phyloP scores from a whole-genome alignment of 35 echinoderm and acorn worm species.

The Apostichopus japonicus region DNA sequence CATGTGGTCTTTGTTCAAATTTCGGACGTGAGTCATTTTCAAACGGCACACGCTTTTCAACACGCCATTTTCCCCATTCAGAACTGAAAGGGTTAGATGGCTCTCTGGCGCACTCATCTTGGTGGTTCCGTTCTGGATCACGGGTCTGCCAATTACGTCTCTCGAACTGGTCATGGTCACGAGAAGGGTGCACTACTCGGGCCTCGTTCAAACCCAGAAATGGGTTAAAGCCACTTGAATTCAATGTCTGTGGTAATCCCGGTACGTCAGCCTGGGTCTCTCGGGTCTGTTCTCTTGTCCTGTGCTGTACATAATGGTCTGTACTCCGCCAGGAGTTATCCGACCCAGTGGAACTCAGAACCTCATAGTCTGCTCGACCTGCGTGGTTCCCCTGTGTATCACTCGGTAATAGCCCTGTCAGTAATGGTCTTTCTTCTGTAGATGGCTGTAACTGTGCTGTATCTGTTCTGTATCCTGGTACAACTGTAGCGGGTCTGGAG shows the following conservation, averaged over 20 bases:
- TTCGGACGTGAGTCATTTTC: no score
- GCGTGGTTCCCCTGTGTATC: background rate
- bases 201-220: background rate
- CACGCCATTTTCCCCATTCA: background rate
- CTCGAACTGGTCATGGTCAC: background rate
- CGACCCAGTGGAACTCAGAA: background rate
- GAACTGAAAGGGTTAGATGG: background rate
- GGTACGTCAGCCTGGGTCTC: background rate
- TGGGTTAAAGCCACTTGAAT: background rate
- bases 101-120: no score
- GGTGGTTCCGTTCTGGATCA: background rate
- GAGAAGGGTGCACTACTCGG: background rate
- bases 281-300: background rate
- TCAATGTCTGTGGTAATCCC: no score
- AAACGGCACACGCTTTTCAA: no score
- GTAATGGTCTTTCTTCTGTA: background rate
- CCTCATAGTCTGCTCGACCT: background rate
- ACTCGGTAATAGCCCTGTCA: background rate
- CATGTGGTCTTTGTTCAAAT: no score
- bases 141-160: no score
- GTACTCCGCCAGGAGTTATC: background rate
- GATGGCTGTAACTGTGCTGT: background rate
- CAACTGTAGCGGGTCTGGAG: no score
- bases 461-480: no score
- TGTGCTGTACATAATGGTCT: background rate